These are phyloP conservation scores for Coecobrya sp. DNA, from an alignment of 2,888 invertebrate genomes.

Conservation along the genomic window DNA sequence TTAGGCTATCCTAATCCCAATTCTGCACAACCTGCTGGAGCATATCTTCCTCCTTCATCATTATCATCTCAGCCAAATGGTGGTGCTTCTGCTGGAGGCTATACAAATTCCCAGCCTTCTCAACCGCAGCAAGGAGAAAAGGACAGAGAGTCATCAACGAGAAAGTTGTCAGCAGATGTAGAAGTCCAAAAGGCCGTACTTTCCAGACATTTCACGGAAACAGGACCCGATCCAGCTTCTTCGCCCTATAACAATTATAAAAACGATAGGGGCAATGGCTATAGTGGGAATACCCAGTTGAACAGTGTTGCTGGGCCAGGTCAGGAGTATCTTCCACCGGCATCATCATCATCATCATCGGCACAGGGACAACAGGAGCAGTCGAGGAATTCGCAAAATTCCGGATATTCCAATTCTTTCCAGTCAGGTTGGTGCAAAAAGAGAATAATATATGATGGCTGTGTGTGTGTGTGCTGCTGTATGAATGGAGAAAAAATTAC, in stretches of 20 bases:
- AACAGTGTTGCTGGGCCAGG: conserved; percentile 57
- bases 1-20: conserved; percentile 49
- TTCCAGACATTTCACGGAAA: conserved; percentile 84
- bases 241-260: conserved; percentile 15
- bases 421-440: conserved; percentile 32
- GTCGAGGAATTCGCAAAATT: conserved; percentile 5
- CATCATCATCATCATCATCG: conserved; percentile 34
- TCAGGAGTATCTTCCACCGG: conserved; percentile 73
- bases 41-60: conserved; percentile 23
- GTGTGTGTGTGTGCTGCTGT: neutral
- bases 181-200: conserved; percentile 85
- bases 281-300: neutral
- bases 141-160: conserved; percentile 18
- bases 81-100: neutral
- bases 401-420: conserved; percentile 46
- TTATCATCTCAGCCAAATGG: neutral
- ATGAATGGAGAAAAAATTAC: neutral
- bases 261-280: neutral
- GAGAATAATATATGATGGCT: neutral
- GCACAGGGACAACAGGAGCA: conserved; percentile 27
- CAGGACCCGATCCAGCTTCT: conserved; percentile 53
- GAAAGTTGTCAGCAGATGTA: conserved; percentile 69
- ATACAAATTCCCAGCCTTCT: neutral
- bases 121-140: neutral
- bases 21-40: conserved; percentile 42